A percentile compares a stretch with the other conserved stretches of the same genome.
Evolutionary conservation across 1,140 invertebrate species (phyloP).

Genomic region (Saccostrea echinata): DNA sequence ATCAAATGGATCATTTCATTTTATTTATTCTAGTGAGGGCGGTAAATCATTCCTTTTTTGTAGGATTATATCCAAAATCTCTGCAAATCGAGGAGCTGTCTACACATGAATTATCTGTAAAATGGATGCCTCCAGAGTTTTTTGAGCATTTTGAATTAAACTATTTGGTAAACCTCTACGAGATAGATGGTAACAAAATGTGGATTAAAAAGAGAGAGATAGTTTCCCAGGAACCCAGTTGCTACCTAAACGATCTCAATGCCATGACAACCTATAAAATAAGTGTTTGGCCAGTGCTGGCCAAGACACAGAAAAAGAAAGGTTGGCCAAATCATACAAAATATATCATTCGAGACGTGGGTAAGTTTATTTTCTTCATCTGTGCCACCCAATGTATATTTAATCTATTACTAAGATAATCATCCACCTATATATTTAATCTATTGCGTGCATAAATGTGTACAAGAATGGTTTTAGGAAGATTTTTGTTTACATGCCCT

Average conservation of each 20-base stretch:
- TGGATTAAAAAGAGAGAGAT: background rate
- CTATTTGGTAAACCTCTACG: slow-evolving; percentile 2
- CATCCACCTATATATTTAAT: no score
- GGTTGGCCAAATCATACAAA: slow-evolving; percentile 13
- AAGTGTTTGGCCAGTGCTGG: slow-evolving; percentile 12
- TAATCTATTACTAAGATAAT: no score
- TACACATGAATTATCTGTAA: background rate
- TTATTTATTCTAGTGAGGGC: background rate
- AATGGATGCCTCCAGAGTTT: background rate
- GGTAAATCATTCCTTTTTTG: background rate
- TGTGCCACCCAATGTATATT: background rate
- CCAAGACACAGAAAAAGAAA: slow-evolving; percentile 28
- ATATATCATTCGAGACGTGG: slow-evolving; percentile 3
- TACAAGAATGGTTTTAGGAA: no score
- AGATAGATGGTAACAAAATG: background rate
- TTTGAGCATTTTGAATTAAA: slow-evolving; percentile 4
- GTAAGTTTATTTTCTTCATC: background rate
- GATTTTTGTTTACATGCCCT: no score
- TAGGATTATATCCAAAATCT: background rate
- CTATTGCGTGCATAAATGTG: no score
- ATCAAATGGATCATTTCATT: background rate
- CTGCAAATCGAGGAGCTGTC: background rate
- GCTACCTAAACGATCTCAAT: background rate
- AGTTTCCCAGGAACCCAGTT: background rate
- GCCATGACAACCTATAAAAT: slow-evolving; percentile 2